Evolutionary conservation across 2,888 invertebrate species (phyloP), one percentile per base, ranked within the genome.

Genomic region (Sympetrum striolatum): DNA sequence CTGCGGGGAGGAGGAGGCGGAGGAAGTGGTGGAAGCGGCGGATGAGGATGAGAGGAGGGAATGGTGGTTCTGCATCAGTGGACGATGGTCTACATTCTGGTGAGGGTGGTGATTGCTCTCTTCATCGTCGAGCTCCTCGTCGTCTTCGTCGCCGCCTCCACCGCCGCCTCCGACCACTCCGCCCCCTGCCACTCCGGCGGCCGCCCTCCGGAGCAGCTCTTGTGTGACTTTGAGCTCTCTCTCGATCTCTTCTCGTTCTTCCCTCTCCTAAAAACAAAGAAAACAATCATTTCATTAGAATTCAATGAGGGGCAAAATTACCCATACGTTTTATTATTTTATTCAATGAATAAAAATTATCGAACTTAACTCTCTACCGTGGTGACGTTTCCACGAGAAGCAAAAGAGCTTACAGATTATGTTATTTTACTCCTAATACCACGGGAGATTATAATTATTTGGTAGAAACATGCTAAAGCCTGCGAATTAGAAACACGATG

Each of bases 181-280:
- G 35, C 80, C 81, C 15, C 48, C 80, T 25, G 31, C 58, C 60
- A 58, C 86, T 2, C 37, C 90, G 25, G 82, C 82, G 14, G 79
- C 73, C 31, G n/a, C 80, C 90, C 79, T n/a, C 35, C 44, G 90
- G 90, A 64, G 79, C 44, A 39, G 82, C 60, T 81, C 81, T 90
- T 80, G 91, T 8, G 91, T 60, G 73, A 91, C 93, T 91, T 93
- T 93, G 35, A 94, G 92, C 92, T 94, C 94, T 53, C 93, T 91
- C 91, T 94, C 94, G 79, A 94, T 92, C 91, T 94, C 94, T 90
- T 94, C 94, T 90, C 93, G 92, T 92, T 94, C 94, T 90, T 94
- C 94, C 81, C 93, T 92, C 91, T 94, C 93, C 92, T 94, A 93
- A 64, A 91, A 91, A 91, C 1, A 35, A 18, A 80, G 8, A 18